Conservation (phyloP, 92 coral and sea anemone species). For the Paragorgia papillata region DNA sequence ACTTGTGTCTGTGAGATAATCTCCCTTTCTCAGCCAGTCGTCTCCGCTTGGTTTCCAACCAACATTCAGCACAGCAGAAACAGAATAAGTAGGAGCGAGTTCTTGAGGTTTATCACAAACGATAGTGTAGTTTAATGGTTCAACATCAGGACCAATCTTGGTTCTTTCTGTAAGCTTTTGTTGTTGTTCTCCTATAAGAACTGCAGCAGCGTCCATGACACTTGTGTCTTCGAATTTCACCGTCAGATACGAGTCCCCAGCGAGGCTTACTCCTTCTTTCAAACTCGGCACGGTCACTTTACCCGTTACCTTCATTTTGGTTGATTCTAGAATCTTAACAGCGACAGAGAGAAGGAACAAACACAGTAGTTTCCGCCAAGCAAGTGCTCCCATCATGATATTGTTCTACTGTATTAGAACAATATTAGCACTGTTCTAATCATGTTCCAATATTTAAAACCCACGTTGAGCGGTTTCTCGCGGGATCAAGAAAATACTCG, state of each 20-base stretch:
- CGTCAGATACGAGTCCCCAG: constrained; percentile 56
- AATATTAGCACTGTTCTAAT: too few relatives aligned
- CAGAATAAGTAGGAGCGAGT: constrained; percentile 45
- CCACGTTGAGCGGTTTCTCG: too few relatives aligned
- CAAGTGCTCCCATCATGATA: constrained; percentile 5
- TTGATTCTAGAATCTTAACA: neutral
- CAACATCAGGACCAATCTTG: constrained; percentile 47
- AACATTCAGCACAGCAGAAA: constrained; percentile 86
- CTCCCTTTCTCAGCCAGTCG: constrained; percentile 72
- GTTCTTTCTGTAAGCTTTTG: constrained; percentile 63
- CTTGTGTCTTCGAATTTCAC: constrained; percentile 77
- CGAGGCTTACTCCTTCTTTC: constrained; percentile 16
- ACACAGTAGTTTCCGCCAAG: neutral
- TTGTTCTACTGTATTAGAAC: too few relatives aligned
- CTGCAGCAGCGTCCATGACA: constrained; percentile 62
- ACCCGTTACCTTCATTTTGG: constrained; percentile 33
- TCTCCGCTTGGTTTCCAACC: constrained; percentile 75
- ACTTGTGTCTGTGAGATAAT: constrained; percentile 68
- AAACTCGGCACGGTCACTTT: constrained; percentile 9
- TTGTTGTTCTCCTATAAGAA: constrained; percentile 56
- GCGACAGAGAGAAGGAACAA: neutral
- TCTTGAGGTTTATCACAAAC: constrained; percentile 62
- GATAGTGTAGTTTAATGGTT: constrained; percentile 69
- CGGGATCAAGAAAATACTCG: too few relatives aligned
- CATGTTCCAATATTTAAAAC: too few relatives aligned